Evolutionary conservation across 30 jellyfish, hydroid and myxozoan species (phyloP).

Genomic region (Calvadosia cruxmelitensis): DNA sequence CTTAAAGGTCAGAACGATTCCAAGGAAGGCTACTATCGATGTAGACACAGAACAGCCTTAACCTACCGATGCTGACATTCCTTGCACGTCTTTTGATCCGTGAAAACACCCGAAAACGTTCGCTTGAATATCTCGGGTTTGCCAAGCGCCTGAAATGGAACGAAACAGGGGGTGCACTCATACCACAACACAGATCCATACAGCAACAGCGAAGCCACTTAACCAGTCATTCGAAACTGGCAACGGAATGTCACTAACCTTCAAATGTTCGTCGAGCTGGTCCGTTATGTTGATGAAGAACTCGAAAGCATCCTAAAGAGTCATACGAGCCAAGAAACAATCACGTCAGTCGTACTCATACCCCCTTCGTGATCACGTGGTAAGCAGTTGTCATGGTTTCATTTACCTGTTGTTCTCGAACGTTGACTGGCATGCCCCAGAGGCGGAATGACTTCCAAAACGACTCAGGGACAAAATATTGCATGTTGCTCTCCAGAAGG

Average conservation of each 20-base stretch:
- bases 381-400: too few species aligned
- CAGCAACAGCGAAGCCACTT: not conserved
- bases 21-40: too few species aligned
- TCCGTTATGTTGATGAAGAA: slow-evolving; percentile 86
- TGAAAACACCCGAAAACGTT: slow-evolving; percentile 77
- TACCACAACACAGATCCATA: not conserved
- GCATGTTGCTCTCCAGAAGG: slow-evolving; percentile 83
- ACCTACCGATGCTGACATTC: slow-evolving; percentile 83
- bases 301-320: slow-evolving; percentile 85
- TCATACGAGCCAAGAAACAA: too few species aligned
- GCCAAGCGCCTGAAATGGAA: slow-evolving; percentile 27
- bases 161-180: not conserved
- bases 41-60: too few species aligned
- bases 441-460: slow-evolving; percentile 85
- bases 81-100: slow-evolving; percentile 88
- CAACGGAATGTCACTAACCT: slow-evolving; percentile 5
- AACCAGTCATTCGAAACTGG: not conserved
- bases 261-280: slow-evolving; percentile 68
- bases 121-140: slow-evolving; percentile 70
- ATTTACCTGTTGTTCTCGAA: slow-evolving; percentile 88
- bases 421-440: slow-evolving; percentile 98
- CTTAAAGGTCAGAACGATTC: too few species aligned
- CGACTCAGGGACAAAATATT: slow-evolving; percentile 65
- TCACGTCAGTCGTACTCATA: too few species aligned
- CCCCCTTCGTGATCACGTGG: too few species aligned